Evolutionary conservation across 2,113 vertebrate species (phyloP).

Genomic region (Heterotilapia buettikoferi): DNA sequence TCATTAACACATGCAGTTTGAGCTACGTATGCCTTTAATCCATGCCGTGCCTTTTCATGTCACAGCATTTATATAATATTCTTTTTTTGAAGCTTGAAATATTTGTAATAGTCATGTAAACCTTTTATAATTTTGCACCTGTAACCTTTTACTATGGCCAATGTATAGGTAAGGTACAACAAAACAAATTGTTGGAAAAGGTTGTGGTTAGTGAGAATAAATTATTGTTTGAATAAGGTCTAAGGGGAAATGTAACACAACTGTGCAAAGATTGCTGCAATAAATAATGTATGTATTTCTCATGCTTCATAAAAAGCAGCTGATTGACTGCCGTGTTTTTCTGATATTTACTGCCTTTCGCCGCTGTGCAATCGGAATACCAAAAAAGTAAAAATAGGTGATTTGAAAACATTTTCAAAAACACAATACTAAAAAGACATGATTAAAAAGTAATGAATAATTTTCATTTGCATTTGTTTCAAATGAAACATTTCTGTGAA

Average conservation of each 20-base stretch:
- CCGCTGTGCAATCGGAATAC: background rate
- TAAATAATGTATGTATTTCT: background rate
- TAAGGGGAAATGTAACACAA: background rate
- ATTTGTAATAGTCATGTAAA: background rate
- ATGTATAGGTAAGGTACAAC: background rate
- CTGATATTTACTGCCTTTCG: background rate
- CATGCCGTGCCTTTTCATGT: background rate
- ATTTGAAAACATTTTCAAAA: background rate
- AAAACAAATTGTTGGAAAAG: background rate
- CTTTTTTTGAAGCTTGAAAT: background rate
- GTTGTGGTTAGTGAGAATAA: background rate
- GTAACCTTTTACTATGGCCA: background rate
- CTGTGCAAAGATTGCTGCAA: background rate
- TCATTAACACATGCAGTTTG: background rate
- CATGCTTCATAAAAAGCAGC: background rate
- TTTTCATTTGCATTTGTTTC: background rate
- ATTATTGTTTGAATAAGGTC: background rate
- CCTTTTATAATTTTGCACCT: background rate
- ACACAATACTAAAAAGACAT: background rate
- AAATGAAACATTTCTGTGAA: background rate
- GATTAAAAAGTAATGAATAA: background rate
- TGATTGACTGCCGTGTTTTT: fast-evolving
- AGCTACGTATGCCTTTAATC: background rate
- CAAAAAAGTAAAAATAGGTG: background rate
- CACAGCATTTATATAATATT: background rate